Conservation (phyloP, 2,888 invertebrate species). For the Taenaris catops region DNA sequence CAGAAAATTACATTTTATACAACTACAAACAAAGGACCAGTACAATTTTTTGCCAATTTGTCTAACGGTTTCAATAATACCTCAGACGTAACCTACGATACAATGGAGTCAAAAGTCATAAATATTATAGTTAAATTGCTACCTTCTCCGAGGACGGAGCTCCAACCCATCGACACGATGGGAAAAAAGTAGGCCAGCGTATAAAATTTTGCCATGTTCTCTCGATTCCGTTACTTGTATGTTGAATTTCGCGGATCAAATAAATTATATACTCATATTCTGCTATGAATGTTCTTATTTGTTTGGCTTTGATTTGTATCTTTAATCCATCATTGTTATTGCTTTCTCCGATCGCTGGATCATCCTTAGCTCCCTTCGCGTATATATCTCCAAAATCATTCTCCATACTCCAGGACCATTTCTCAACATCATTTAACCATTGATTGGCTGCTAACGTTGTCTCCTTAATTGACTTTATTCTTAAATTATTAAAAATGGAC, state of each 20-base stretch:
- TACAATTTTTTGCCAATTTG: slow-evolving; percentile 8
- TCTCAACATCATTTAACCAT: too few relatives aligned
- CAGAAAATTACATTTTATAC: not conserved
- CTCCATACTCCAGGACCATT: too few relatives aligned
- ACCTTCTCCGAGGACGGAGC: slow-evolving; percentile 49
- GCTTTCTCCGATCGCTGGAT: too few relatives aligned
- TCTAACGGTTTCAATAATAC: slow-evolving; percentile 31
- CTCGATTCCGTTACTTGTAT: slow-evolving; percentile 40
- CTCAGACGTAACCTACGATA: slow-evolving; percentile 5
- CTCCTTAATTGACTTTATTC: too few relatives aligned
- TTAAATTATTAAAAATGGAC: too few relatives aligned
- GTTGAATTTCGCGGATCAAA: slow-evolving; percentile 44
- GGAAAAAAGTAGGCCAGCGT: slow-evolving; percentile 17
- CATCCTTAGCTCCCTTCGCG: too few relatives aligned
- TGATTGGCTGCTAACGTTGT: too few relatives aligned
- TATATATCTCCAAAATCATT: too few relatives aligned
- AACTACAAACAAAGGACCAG: not conserved
- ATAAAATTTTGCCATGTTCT: slow-evolving; percentile 40
- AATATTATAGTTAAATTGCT: slow-evolving; percentile 39
- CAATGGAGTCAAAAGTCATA: slow-evolving; percentile 32
- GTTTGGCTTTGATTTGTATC: too few relatives aligned
- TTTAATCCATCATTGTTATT: too few relatives aligned
- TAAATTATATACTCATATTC: slow-evolving; percentile 49
- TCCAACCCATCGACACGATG: slow-evolving; percentile 31
- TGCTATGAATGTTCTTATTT: too few relatives aligned